phyloP scores from a whole-genome alignment of 2,888 invertebrate species.

The Drosophila diplacantha region DNA sequence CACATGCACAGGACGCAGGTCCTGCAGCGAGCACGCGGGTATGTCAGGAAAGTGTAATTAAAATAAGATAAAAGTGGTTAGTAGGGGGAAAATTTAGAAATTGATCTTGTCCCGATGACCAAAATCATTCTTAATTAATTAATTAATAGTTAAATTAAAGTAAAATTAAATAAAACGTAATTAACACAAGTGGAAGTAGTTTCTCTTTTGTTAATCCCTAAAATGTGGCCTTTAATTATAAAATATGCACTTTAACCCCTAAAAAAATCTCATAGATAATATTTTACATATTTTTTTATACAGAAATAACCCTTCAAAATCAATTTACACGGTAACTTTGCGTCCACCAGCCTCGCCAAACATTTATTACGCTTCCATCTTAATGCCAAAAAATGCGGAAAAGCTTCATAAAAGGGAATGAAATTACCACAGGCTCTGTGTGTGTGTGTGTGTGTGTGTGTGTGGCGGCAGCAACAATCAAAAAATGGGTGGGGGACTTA shows the following conservation, averaged over 20 bases:
- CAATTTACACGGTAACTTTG: neutral
- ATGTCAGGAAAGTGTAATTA: neutral
- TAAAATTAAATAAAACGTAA: neutral
- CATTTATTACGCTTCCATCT: slow-evolving; percentile 37
- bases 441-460: slow-evolving; percentile 4
- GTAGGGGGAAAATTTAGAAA: too few species aligned
- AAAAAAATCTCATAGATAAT: neutral
- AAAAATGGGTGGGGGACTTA: slow-evolving; percentile 17
- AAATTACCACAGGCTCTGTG: slow-evolving; percentile 37
- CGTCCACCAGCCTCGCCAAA: neutral
- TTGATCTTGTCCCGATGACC: too few species aligned
- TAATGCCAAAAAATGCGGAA: slow-evolving; percentile 61
- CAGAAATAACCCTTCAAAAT: neutral
- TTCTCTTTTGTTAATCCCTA: neutral
- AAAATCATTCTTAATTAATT: neutral
- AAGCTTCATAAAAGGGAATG: slow-evolving; percentile 62
- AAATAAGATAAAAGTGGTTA: too few species aligned
- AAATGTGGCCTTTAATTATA: neutral
- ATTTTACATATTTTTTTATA: neutral
- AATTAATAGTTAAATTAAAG: neutral
- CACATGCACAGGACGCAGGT: slow-evolving; percentile 4
- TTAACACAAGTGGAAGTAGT: neutral
- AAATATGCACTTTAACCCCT: neutral
- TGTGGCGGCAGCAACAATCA: slow-evolving; percentile 31
- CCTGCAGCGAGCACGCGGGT: neutral